Evolutionary conservation across 2,113 vertebrate genomes (phyloP), one percentile per base, ranked within the genome.

Genomic region (Barnardius zonarius): DNA sequence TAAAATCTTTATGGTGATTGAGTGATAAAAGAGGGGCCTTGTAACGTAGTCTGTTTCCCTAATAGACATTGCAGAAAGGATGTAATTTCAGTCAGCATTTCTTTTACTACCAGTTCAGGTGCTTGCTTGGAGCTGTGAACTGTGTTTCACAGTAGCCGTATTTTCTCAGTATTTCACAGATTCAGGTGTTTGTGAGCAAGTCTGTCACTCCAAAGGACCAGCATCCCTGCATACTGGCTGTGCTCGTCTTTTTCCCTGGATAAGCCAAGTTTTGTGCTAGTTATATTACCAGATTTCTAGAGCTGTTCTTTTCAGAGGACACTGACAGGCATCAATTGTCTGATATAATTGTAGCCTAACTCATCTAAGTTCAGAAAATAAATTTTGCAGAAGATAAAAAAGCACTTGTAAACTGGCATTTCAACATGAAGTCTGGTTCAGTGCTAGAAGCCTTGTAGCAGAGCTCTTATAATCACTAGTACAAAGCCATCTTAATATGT

Each of bases 201-300:
- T 46, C 14, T 27, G 27, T 15, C 15, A 7, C n/a, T 57, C 17
- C 25, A 28, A 27, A 35, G 52, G 19, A 16, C 13, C 31, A 24
- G 37, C 0, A 1, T 48, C 39, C 35, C 11, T 20, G 31, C 11
- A 4, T 23, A 15, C 17, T 72, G 57, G 16, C 22, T 74, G 24
- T 1, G 3, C 28, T 55, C 2, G 2, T 7, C 37, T 44, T 54
- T 8, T 6, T 14, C n/a, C 17, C 31, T n/a, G 37, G 13, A 41
- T 28, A 28, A 92, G 13, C n/a, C 41, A 44, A 31, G 43, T 30
- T 88, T 49, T 67, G 8, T 85, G 66, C 48, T 64, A 14, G 31
- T 35, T 20, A 2, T 33, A 23, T 37, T 25, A 18, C 7, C 39
- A 44, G 14, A 46, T 94, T 79, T 92, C 35, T 37, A 43, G n/a